Evolutionary conservation across 2,797 vertebrate species (phyloP).

Genomic region (Glossophaga mutica): DNA sequence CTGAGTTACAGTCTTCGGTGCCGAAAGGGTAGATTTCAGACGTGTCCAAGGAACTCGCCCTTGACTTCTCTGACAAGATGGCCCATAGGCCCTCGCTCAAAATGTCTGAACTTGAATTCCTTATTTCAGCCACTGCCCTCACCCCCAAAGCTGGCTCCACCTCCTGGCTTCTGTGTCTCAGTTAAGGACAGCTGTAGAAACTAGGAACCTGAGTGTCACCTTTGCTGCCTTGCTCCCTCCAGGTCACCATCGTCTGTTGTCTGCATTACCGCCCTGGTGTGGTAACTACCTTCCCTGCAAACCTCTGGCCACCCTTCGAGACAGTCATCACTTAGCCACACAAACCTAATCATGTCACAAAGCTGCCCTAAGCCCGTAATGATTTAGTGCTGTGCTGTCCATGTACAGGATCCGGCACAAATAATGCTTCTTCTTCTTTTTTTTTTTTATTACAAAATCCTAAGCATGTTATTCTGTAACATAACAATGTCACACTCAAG

Average conservation of each 20-base stretch:
- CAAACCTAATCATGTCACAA: not conserved
- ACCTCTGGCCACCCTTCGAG: not conserved
- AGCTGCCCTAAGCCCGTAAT: not conserved
- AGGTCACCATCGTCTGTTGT: not conserved
- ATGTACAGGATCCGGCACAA: too few species aligned
- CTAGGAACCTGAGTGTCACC: not conserved
- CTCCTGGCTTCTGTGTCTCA: not conserved
- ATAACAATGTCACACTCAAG: too few species aligned
- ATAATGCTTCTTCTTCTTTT: too few species aligned
- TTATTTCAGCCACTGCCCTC: not conserved
- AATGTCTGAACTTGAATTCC: not conserved
- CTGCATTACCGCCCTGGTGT: fast-evolving
- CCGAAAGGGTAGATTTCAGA: not conserved
- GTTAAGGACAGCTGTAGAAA: not conserved
- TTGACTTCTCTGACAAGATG: not conserved
- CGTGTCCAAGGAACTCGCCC: not conserved
- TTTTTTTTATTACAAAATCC: too few species aligned
- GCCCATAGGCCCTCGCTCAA: not conserved
- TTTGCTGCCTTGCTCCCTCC: not conserved
- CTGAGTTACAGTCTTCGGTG: not conserved
- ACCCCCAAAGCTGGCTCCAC: too few species aligned
- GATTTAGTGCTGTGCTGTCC: not conserved
- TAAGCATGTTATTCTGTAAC: too few species aligned
- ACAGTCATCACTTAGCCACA: not conserved
- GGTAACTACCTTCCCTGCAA: not conserved